Percentiles rank a stretch among this genome's conserved stretches.
Evolutionary conservation across 2,113 vertebrate species (phyloP).

Genomic region (Dendropsophus ebraccatus): DNA sequence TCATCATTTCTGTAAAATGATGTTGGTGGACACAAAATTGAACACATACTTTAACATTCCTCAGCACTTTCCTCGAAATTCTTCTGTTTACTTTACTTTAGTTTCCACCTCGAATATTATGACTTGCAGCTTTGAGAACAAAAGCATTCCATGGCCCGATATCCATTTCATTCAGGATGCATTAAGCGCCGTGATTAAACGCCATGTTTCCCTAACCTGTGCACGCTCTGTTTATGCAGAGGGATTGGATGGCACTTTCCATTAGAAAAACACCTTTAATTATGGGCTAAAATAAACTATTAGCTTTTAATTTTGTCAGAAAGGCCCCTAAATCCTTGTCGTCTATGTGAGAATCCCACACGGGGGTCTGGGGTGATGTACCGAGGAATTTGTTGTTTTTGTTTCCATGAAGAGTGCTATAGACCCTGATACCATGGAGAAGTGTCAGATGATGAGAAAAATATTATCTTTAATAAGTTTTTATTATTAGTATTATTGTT

Average conservation of each 20-base stretch:
- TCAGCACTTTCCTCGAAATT: conserved; percentile 28
- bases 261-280: conserved; percentile 51
- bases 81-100: conserved; percentile 46
- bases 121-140: conserved; percentile 38
- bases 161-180: conserved; percentile 45
- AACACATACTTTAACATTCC: neutral
- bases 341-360: conserved; percentile 4
- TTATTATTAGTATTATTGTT: neutral
- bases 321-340: neutral
- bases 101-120: conserved; percentile 32
- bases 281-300: conserved; percentile 45
- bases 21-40: neutral
- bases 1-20: conserved; percentile 28
- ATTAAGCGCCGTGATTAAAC: conserved; percentile 31
- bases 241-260: neutral
- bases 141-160: conserved; percentile 38
- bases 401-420: neutral
- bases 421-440: neutral
- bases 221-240: conserved; percentile 25
- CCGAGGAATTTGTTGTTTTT: neutral
- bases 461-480: neutral
- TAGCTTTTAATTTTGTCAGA: conserved; percentile 48
- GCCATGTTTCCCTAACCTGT: conserved; percentile 49
- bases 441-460: neutral
- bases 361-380: too few relatives aligned